These are phyloP conservation scores for Temnothorax ravouxi DNA, from an alignment of 2,888 invertebrate species.

Conservation along the genomic window DNA sequence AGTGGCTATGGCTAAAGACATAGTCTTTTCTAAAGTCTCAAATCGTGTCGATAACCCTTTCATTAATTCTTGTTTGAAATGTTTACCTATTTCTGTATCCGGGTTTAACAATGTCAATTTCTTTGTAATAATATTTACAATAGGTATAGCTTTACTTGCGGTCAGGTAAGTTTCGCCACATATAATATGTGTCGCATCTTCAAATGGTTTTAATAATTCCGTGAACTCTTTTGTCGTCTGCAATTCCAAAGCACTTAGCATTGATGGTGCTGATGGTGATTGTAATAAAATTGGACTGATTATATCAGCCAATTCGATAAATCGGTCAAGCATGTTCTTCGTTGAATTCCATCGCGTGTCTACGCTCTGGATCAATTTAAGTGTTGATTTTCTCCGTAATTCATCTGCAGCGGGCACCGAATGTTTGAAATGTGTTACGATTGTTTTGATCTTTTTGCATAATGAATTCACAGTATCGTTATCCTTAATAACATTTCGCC, in stretches of 20 bases:
- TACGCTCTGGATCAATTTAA: too few relatives aligned
- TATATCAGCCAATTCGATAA: conserved; percentile 29
- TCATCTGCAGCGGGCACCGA: conserved; percentile 22
- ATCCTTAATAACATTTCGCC: not conserved
- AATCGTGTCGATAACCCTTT: conserved; percentile 60
- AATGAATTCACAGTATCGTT: not conserved
- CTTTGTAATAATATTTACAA: conserved; percentile 55
- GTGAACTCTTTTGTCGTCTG: conserved; percentile 27
- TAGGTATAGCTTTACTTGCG: conserved; percentile 53
- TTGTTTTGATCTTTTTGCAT: not conserved
- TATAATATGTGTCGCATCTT: not conserved
- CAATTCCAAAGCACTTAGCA: conserved; percentile 22
- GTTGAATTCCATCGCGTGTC: conserved; percentile 23
- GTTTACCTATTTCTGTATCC: not conserved
- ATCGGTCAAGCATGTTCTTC: conserved; percentile 8
- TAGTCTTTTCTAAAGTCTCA: conserved; percentile 66
- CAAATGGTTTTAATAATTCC: conserved; percentile 17
- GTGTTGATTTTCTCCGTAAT: not conserved
- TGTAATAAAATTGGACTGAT: conserved; percentile 1
- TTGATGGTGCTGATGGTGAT: not conserved
- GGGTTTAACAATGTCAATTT: not conserved
- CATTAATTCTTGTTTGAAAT: not conserved
- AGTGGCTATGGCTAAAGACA: conserved; percentile 72
- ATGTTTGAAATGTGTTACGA: conserved; percentile 32
- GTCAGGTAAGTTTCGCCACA: conserved; percentile 68